Conservation (phyloP, 2,888 invertebrate genomes). For the Chirona hameri region DNA sequence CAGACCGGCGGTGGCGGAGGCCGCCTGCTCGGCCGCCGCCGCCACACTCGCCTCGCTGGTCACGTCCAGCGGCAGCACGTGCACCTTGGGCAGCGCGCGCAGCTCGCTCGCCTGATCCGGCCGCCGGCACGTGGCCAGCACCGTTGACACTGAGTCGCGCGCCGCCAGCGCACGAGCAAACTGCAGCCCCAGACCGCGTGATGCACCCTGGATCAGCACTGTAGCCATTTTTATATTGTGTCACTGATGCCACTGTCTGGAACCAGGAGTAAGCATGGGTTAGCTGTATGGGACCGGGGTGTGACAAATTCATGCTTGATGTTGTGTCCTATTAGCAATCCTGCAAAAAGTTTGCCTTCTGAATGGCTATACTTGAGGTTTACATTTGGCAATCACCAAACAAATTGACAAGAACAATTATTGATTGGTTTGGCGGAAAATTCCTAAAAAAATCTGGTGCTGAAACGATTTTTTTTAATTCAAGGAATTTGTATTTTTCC, state of each 20-base stretch:
- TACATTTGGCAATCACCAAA: too few relatives aligned
- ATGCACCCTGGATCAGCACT: constrained; percentile 39
- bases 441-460: too few relatives aligned
- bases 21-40: constrained; percentile 31
- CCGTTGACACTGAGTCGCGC: constrained; percentile 29
- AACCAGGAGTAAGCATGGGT: neutral
- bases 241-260: too few relatives aligned
- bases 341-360: too few relatives aligned
- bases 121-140: constrained; percentile 35
- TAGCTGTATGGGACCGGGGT: neutral
- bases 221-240: constrained; percentile 25
- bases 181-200: constrained; percentile 39
- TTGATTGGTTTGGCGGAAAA: too few relatives aligned
- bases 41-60: constrained; percentile 37
- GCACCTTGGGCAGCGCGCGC: constrained; percentile 34
- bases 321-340: too few relatives aligned
- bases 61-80: constrained; percentile 38
- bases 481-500: too few relatives aligned
- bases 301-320: too few relatives aligned
- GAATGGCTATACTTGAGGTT: too few relatives aligned
- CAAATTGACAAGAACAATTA: too few relatives aligned
- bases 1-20: constrained; percentile 32
- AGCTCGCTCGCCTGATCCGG: constrained; percentile 32
- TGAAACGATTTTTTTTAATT: too few relatives aligned
- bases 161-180: constrained; percentile 36